These are phyloP conservation scores for Pitangus sulphuratus DNA, from an alignment of 2,797 vertebrate species.

Conservation along the genomic window DNA sequence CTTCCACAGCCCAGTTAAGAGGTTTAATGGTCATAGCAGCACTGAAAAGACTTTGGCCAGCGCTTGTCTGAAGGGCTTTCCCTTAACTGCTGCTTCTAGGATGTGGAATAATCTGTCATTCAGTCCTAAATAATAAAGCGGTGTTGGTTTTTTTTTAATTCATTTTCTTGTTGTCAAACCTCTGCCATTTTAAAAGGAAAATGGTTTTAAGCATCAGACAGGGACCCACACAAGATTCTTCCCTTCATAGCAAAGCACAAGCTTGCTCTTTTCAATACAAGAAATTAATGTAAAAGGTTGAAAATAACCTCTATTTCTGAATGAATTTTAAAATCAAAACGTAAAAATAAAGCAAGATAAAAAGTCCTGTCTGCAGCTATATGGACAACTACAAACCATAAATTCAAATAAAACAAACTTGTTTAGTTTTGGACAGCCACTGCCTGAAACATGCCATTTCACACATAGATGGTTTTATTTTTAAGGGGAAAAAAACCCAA, in stretches of 20 bases:
- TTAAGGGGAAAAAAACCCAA: not conserved
- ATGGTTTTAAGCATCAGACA: not conserved
- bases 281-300: not conserved
- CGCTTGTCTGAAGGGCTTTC: too few species aligned
- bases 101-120: not conserved
- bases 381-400: not conserved
- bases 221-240: not conserved
- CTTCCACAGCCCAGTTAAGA: not conserved
- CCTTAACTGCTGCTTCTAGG: not conserved
- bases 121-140: not conserved
- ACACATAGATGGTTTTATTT: not conserved
- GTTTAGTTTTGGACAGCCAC: not conserved
- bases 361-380: not conserved
- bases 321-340: not conserved
- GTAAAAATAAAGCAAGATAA: not conserved
- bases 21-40: not conserved
- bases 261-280: not conserved
- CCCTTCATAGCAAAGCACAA: not conserved
- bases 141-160: not conserved
- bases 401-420: not conserved
- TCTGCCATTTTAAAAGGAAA: not conserved
- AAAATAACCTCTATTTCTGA: not conserved
- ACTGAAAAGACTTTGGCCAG: not conserved
- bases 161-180: not conserved
- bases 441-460: not conserved